A percentile compares a stretch with the other conserved stretches of the same genome.
phyloP scores from a whole-genome alignment of 2,888 invertebrate species.

The Lottia gigantea region DNA sequence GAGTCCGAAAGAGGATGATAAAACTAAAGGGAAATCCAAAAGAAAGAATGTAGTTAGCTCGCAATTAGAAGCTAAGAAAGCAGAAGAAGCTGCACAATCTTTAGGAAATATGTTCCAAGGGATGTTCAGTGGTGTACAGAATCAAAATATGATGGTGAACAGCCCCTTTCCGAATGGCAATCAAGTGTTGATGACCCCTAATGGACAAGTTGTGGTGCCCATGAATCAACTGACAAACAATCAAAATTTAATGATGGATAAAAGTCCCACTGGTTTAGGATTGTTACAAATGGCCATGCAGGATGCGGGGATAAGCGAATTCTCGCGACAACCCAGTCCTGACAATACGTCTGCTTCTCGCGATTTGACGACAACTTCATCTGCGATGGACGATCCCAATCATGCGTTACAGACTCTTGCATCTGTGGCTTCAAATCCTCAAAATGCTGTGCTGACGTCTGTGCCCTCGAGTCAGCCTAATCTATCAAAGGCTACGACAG shows the following conservation, averaged over 20 bases:
- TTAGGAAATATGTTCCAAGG: not conserved
- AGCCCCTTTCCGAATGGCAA: conserved; percentile 22
- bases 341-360: not conserved
- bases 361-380: conserved; percentile 5
- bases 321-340: conserved; percentile 24
- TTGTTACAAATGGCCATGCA: conserved; percentile 58
- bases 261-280: conserved; percentile 34
- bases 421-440: conserved; percentile 51
- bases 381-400: conserved; percentile 16
- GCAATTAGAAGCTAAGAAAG: conserved; percentile 35
- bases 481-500: not conserved
- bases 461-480: conserved; percentile 14
- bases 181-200: conserved; percentile 19
- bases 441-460: conserved; percentile 29
- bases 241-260: conserved; percentile 17
- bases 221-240: conserved; percentile 13
- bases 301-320: conserved; percentile 48
- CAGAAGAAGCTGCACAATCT: not conserved
- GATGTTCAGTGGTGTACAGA: conserved; percentile 16
- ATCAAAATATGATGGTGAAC: conserved; percentile 47
- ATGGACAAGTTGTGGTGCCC: conserved; percentile 20
- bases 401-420: conserved; percentile 54
- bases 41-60: conserved; percentile 44
- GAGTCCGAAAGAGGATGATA: conserved; percentile 25
- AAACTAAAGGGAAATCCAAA: conserved; percentile 30